phyloP scores from a whole-genome alignment of 2,113 vertebrate species.

The Terrapene triunguis region DNA sequence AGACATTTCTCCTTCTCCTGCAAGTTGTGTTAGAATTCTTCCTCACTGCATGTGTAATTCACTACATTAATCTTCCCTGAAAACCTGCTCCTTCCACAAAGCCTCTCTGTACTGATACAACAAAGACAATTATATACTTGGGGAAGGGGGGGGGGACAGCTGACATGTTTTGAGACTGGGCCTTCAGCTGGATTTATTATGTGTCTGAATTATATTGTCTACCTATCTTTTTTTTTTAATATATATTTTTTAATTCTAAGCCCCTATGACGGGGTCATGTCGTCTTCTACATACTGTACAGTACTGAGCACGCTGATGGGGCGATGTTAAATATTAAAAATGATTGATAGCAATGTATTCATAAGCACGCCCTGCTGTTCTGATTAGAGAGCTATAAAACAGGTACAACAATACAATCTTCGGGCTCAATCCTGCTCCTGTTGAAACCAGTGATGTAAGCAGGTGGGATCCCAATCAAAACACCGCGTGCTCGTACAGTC shows the following conservation, averaged over 20 bases:
- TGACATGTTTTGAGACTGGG: constrained; percentile 72
- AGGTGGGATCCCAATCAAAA: neutral
- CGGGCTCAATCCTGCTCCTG: neutral
- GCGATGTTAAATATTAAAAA: constrained; percentile 32
- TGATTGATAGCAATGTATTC: constrained; percentile 47
- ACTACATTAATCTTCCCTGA: constrained; percentile 65
- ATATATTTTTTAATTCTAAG: constrained; percentile 68
- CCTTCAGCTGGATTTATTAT: constrained; percentile 58
- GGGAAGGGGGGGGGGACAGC: neutral
- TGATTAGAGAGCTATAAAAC: neutral
- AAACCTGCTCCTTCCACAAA: constrained; percentile 63
- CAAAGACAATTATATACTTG: constrained; percentile 69
- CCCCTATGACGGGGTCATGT: constrained; percentile 72
- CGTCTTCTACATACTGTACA: constrained; percentile 54
- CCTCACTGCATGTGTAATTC: constrained; percentile 37
- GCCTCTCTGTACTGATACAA: constrained; percentile 76
- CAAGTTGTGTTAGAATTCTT: constrained; percentile 55
- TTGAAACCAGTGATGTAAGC: neutral
- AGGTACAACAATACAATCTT: neutral
- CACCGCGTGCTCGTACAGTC: neutral
- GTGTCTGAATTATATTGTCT: constrained; percentile 70
- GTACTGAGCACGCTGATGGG: constrained; percentile 11
- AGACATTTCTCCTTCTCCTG: constrained; percentile 43
- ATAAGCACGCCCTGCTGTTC: neutral
- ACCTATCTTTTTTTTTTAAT: constrained; percentile 10